These are phyloP conservation scores for Athalia circularis DNA, from an alignment of 2,888 invertebrate genomes.

Conservation along the genomic window DNA sequence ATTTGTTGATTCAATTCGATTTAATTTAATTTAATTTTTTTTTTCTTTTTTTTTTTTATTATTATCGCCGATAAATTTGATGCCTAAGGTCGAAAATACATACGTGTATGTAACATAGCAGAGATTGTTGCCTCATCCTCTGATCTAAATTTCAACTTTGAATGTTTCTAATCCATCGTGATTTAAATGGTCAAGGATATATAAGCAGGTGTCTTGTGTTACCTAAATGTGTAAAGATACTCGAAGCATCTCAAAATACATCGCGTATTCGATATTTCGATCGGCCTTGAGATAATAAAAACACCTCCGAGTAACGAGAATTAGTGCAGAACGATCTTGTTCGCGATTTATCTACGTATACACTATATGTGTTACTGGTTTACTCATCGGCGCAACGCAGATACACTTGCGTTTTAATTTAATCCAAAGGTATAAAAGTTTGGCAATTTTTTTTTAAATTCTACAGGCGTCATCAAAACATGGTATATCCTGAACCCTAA, in stretches of 20 bases:
- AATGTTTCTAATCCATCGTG: slow-evolving; percentile 22
- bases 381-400: not conserved
- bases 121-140: slow-evolving; percentile 3
- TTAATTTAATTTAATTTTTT: not conserved
- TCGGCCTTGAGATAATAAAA: slow-evolving; percentile 16
- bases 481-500: too few relatives aligned
- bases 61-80: not conserved
- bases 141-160: slow-evolving; percentile 35
- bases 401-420: not conserved
- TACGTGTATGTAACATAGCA: not conserved
- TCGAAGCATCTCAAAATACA: slow-evolving; percentile 23
- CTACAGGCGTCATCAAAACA: too few relatives aligned
- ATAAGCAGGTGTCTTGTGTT: not conserved
- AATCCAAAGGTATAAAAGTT: too few relatives aligned
- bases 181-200: slow-evolving; percentile 36
- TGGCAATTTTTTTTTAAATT: too few relatives aligned
- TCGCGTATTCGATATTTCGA: slow-evolving; percentile 28
- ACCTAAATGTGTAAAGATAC: slow-evolving; percentile 3
- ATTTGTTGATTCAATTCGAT: not conserved
- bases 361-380: not conserved
- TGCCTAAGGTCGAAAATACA: not conserved
- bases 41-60: not conserved
- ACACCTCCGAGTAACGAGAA: slow-evolving; percentile 16
- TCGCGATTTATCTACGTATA: not conserved
- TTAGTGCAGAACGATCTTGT: slow-evolving; percentile 28